Evolutionary conservation across 2,888 invertebrate genomes (phyloP).

Genomic region (Altica lythri): DNA sequence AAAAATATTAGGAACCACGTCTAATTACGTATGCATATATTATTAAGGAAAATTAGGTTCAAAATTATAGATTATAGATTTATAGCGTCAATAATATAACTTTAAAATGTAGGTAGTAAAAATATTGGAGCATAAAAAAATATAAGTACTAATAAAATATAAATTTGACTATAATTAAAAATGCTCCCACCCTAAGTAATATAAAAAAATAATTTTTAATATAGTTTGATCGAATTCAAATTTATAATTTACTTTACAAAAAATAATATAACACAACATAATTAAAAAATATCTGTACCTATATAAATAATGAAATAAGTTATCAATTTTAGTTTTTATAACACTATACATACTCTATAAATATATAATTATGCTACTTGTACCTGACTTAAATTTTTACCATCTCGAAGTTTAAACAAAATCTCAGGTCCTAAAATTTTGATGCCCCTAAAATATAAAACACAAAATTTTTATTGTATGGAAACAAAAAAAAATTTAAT

Average conservation of each 20-base stretch:
- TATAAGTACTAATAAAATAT: no score
- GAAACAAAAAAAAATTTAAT: conserved; percentile 25
- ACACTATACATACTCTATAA: not conserved
- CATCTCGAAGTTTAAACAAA: conserved; percentile 57
- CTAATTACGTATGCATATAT: no score
- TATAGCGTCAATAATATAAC: no score
- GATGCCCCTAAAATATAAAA: conserved; percentile 51
- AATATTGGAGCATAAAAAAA: no score
- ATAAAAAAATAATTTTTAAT: no score
- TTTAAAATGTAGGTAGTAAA: no score
- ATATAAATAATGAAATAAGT: not conserved
- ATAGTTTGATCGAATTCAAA: no score
- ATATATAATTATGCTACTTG: conserved; percentile 23
- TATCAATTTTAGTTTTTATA: not conserved
- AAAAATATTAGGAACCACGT: not conserved
- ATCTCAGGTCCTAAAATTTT: conserved; percentile 54
- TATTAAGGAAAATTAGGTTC: no score
- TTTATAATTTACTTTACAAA: no score
- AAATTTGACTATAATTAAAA: no score
- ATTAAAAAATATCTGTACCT: not conserved
- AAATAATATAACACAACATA: not conserved
- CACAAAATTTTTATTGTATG: conserved; percentile 1
- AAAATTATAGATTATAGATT: no score
- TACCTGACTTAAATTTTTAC: conserved; percentile 51
- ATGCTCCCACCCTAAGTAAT: no score